Evolutionary conservation across 2,797 vertebrate genomes (phyloP).

Genomic region (Lacerta bilineata): DNA sequence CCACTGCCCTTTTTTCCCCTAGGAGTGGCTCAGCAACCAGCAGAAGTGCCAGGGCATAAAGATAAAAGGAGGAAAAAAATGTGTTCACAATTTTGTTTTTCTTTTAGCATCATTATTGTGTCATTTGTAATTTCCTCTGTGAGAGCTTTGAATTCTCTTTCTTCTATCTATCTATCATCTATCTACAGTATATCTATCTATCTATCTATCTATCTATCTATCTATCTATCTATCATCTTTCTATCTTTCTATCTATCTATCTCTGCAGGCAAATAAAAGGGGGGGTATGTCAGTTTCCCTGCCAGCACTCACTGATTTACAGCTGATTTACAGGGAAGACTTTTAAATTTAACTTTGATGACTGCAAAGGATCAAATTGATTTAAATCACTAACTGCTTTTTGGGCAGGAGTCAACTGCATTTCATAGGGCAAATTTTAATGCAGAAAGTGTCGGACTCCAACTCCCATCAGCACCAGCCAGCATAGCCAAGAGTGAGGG

Average conservation of each 20-base stretch:
- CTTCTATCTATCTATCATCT: slow-evolving; percentile 48
- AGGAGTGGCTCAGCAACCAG: slow-evolving; percentile 37
- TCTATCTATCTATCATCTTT: too few relatives aligned
- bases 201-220: too few relatives aligned
- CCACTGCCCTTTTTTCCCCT: not conserved
- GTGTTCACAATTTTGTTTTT: slow-evolving; percentile 50
- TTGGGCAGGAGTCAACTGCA: not conserved
- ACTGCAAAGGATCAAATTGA: not conserved
- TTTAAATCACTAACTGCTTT: not conserved
- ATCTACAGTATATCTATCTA: too few relatives aligned
- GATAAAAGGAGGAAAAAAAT: slow-evolving; percentile 60
- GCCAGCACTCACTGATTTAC: not conserved
- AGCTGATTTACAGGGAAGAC: too few relatives aligned
- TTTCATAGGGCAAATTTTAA: not conserved
- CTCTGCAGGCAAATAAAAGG: slow-evolving; percentile 74
- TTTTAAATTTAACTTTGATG: not conserved
- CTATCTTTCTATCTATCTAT: slow-evolving; percentile 33
- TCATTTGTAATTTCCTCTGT: slow-evolving; percentile 64
- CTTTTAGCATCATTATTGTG: slow-evolving; percentile 56
- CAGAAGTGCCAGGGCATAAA: slow-evolving; percentile 56
- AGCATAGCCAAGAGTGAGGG: not conserved
- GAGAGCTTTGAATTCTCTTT: slow-evolving; percentile 59
- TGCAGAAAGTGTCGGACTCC: not conserved
- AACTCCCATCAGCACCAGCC: not conserved
- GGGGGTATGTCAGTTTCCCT: slow-evolving; percentile 69